A percentile compares a stretch with the other conserved stretches of the same genome.
Conservation (phyloP, 2,888 invertebrate genomes). For the Morpho helenor region DNA sequence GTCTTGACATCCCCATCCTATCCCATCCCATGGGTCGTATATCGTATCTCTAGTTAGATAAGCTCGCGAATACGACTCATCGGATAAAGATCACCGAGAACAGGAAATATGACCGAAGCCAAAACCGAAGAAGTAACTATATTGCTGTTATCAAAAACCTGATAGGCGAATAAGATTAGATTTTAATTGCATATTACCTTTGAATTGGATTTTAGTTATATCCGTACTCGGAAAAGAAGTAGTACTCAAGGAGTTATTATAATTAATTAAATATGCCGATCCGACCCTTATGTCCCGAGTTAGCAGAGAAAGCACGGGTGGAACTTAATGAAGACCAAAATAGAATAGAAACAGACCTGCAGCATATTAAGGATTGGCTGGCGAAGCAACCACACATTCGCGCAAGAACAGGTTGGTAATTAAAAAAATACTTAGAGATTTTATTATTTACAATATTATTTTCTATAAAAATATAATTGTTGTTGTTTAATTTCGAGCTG, state of each 20-base stretch:
- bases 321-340: slow-evolving; percentile 74
- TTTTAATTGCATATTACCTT: neutral
- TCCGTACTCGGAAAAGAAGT: neutral
- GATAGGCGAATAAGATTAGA: neutral
- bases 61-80: no score
- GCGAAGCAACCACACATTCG: slow-evolving; percentile 71
- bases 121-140: no score
- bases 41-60: no score
- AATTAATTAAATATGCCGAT: slow-evolving; percentile 3
- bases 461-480: no score
- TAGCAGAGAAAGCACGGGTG: slow-evolving; percentile 51
- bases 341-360: slow-evolving; percentile 56
- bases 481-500: no score
- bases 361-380: slow-evolving; percentile 73
- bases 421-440: neutral
- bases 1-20: no score
- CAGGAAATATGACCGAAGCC: no score
- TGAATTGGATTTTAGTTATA: neutral
- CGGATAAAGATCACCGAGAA: no score
- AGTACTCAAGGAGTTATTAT: neutral
- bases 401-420: slow-evolving; percentile 48
- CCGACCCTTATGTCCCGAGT: slow-evolving; percentile 37
- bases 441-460: no score
- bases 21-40: no score
- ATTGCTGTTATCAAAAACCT: neutral